These are phyloP conservation scores for Lithophane leautieri DNA, from an alignment of 2,888 invertebrate genomes.

Conservation along the genomic window DNA sequence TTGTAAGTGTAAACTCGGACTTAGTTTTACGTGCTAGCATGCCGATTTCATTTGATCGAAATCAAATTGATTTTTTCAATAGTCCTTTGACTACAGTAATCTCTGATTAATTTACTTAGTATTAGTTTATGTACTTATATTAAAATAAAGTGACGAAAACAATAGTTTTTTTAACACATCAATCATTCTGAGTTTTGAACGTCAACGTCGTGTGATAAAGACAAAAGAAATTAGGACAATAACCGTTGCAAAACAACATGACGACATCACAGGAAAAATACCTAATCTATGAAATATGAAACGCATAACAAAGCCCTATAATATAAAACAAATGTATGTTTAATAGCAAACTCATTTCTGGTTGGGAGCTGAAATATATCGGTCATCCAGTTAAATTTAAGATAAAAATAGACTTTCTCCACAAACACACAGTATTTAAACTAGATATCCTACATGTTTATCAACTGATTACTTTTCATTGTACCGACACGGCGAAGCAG, in stretches of 20 bases:
- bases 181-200: conserved; percentile 12
- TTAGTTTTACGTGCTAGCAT: too few species aligned
- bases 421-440: conserved; percentile 7
- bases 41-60: too few species aligned
- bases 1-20: background rate
- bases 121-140: background rate
- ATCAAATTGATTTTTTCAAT: too few species aligned
- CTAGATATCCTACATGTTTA: conserved; percentile 34
- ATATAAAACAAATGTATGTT: background rate
- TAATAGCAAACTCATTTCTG: conserved; percentile 6
- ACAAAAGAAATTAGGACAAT: conserved; percentile 27
- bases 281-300: conserved; percentile 42
- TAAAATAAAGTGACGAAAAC: conserved; percentile 13
- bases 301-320: conserved; percentile 16
- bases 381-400: conserved; percentile 8
- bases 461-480: conserved; percentile 53
- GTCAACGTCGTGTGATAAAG: background rate
- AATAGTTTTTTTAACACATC: background rate
- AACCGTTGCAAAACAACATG: conserved; percentile 23
- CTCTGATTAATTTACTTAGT: background rate
- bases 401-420: conserved; percentile 3
- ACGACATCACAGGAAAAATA: conserved; percentile 15
- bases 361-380: conserved; percentile 9
- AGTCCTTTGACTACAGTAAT: background rate
- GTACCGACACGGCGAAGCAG: conserved; percentile 63